Evolutionary conservation across 2,888 invertebrate species (phyloP).

Genomic region (Machimus atricapillus): DNA sequence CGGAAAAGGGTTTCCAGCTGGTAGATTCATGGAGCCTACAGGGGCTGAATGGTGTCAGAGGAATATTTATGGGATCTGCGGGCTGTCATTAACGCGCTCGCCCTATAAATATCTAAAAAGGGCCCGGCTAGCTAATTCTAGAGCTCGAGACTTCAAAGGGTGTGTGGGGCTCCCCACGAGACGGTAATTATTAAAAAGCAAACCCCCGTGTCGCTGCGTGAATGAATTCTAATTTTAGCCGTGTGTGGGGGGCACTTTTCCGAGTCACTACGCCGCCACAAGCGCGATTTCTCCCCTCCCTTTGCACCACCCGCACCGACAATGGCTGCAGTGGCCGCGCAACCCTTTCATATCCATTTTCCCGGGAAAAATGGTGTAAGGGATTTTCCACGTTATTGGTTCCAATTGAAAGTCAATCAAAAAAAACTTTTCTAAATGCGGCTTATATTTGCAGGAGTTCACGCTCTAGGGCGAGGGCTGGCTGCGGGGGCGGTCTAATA

Average conservation of each 20-base stretch:
- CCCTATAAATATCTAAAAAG: not conserved
- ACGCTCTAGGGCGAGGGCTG: not conserved
- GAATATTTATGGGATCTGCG: not conserved
- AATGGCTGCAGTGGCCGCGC: not conserved
- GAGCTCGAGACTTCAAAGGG: not conserved
- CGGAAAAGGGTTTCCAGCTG: not conserved
- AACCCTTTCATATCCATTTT: not conserved
- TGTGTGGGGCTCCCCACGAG: not conserved
- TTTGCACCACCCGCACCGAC: not conserved
- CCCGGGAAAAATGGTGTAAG: not conserved
- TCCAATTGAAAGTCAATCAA: not conserved
- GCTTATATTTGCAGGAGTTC: not conserved
- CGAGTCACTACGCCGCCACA: not conserved
- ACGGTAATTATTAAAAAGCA: not conserved
- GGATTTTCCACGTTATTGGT: not conserved
- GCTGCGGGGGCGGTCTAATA: not conserved
- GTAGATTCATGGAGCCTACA: not conserved
- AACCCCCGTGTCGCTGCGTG: not conserved
- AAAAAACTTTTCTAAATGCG: not conserved
- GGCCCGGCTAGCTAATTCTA: not conserved
- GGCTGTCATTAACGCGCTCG: not conserved
- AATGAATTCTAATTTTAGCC: not conserved
- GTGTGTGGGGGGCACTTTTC: not conserved
- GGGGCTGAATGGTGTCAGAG: not conserved
- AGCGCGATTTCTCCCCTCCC: not conserved